A percentile compares a stretch with the other conserved stretches of the same genome.
phyloP scores from a whole-genome alignment of 2,113 vertebrate species.

The Propithecus coquereli region DNA sequence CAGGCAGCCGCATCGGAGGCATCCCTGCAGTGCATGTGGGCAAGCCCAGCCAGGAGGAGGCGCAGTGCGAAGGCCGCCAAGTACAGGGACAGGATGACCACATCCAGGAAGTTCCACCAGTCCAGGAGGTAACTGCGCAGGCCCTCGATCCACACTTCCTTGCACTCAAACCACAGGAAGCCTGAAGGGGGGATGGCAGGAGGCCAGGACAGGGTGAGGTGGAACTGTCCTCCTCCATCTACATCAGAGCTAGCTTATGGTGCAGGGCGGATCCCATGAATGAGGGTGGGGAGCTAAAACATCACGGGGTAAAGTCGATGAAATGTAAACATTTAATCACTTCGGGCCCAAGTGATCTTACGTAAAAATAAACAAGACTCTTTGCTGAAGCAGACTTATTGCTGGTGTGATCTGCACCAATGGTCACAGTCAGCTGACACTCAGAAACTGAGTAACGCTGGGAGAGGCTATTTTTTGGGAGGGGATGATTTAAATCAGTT shows the following conservation, averaged over 20 bases:
- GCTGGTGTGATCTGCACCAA: not conserved
- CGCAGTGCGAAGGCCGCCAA: conserved; percentile 89
- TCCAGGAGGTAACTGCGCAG: conserved; percentile 89
- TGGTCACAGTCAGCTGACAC: not conserved
- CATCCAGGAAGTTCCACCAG: conserved; percentile 94
- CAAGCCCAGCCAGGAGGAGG: conserved; percentile 86
- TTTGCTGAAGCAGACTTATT: not conserved
- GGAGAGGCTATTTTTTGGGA: not conserved
- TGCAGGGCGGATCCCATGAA: not conserved
- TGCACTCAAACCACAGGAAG: conserved; percentile 95
- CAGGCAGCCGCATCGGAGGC: conserved; percentile 71
- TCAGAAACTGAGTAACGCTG: not conserved
- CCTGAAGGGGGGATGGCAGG: conserved; percentile 75
- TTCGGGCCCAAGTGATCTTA: not conserved
- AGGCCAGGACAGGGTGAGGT: not conserved
- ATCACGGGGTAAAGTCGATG: not conserved
- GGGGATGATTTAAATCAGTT: not conserved
- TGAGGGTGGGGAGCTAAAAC: not conserved
- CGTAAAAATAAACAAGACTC: not conserved
- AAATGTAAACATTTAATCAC: not conserved
- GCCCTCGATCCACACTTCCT: conserved; percentile 94
- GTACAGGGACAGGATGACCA: conserved; percentile 93
- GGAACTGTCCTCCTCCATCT: not conserved
- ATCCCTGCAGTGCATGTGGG: conserved; percentile 82
- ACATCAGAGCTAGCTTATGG: not conserved